These are phyloP conservation scores for Plebejus melissa DNA, from an alignment of 2,888 invertebrate species.

Conservation along the genomic window DNA sequence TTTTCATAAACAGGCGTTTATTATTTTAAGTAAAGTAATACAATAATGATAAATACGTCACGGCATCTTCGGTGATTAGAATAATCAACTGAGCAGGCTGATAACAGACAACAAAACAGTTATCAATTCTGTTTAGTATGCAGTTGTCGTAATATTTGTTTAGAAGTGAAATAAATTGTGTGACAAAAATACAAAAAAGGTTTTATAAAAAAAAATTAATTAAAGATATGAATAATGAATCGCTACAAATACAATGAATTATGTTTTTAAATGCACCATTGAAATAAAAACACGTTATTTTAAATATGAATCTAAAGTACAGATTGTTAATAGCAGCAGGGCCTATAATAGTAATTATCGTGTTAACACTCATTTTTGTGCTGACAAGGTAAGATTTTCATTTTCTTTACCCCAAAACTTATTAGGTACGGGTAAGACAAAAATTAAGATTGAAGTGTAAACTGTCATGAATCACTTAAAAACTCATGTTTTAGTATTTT, in stretches of 20 bases:
- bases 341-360: slow-evolving; percentile 9
- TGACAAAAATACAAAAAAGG: too few relatives aligned
- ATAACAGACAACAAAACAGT: not conserved
- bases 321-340: slow-evolving; percentile 12
- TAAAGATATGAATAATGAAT: too few relatives aligned
- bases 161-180: too few relatives aligned
- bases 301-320: slow-evolving; percentile 7
- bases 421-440: too few relatives aligned
- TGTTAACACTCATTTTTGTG: slow-evolving; percentile 21
- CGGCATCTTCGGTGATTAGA: not conserved
- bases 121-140: not conserved
- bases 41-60: not conserved
- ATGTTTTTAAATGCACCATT: too few relatives aligned
- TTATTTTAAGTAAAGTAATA: not conserved
- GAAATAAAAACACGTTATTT: not conserved
- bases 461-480: too few relatives aligned
- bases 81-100: not conserved
- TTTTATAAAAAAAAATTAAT: not conserved
- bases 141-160: not conserved
- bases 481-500: too few relatives aligned
- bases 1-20: not conserved
- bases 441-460: too few relatives aligned
- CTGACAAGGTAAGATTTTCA: slow-evolving; percentile 28
- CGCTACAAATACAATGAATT: too few relatives aligned
- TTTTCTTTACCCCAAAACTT: not conserved